These are phyloP conservation scores for Anticlea derivata DNA, from an alignment of 2,888 invertebrate genomes.

Conservation along the genomic window DNA sequence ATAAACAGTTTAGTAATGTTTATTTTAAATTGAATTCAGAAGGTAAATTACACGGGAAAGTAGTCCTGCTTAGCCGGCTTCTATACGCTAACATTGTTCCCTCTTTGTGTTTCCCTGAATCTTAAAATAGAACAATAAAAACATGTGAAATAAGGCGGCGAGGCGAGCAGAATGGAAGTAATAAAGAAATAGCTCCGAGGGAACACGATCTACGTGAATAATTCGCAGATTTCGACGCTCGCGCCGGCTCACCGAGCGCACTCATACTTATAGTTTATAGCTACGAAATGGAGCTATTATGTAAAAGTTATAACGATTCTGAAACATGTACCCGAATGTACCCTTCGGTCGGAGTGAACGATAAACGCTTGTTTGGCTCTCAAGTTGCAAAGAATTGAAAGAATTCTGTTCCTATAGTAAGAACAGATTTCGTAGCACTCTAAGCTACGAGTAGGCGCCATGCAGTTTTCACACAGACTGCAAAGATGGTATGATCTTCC, in stretches of 20 bases:
- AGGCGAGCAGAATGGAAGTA: constrained; percentile 59
- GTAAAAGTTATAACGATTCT: constrained; percentile 20
- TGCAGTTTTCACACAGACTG: too few species aligned
- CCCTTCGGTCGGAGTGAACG: constrained; percentile 2
- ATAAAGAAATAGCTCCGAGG: constrained; percentile 69
- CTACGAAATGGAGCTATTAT: constrained; percentile 25
- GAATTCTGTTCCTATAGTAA: background rate
- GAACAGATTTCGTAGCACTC: background rate
- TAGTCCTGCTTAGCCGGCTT: constrained; percentile 38
- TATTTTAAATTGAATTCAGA: constrained; percentile 25
- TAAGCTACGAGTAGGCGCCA: too few species aligned
- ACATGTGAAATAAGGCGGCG: constrained; percentile 57
- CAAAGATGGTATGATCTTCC: too few species aligned
- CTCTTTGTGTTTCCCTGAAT: constrained; percentile 42
- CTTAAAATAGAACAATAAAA: constrained; percentile 57
- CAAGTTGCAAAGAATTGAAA: background rate
- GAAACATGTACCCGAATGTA: constrained; percentile 5
- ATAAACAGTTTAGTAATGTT: constrained; percentile 14
- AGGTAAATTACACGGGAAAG: constrained; percentile 40
- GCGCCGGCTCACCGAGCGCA: constrained; percentile 31
- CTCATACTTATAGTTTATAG: constrained; percentile 24
- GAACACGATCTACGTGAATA: constrained; percentile 59
- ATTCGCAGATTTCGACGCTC: constrained; percentile 56
- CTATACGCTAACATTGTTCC: constrained; percentile 36
- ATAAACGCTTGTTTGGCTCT: constrained; percentile 8